Conservation (phyloP, 2,797 vertebrate species). For the Thamnophis elegans region DNA sequence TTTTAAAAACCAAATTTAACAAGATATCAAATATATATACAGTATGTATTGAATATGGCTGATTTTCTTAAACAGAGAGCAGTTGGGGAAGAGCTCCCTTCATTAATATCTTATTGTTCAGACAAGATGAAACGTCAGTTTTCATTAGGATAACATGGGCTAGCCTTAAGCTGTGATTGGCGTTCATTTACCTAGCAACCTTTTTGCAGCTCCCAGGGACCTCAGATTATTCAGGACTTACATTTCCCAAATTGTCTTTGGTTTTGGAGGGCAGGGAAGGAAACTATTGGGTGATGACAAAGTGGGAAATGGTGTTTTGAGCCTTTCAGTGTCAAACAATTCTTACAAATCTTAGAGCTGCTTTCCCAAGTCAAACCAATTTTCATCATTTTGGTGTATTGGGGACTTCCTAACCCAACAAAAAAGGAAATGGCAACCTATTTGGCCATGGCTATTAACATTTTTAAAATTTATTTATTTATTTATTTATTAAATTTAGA, state of each 20-base stretch:
- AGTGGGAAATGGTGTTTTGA: not conserved
- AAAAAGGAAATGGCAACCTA: not conserved
- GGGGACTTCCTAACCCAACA: not conserved
- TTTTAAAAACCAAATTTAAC: not conserved
- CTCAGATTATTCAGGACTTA: not conserved
- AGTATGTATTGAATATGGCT: not conserved
- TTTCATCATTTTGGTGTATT: not conserved
- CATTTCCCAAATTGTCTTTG: not conserved
- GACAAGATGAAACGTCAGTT: not conserved
- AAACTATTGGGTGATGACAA: not conserved
- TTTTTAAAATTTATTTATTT: not conserved
- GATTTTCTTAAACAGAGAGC: not conserved
- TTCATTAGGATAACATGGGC: not conserved
- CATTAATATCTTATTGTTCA: not conserved
- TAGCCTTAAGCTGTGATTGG: not conserved
- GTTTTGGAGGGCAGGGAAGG: not conserved
- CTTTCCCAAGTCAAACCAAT: not conserved
- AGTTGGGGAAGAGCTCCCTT: not conserved
- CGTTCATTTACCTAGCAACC: not conserved
- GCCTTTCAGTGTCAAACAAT: not conserved
- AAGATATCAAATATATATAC: not conserved
- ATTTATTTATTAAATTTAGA: too few relatives aligned
- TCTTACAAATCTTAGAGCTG: not conserved
- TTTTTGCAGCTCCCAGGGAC: not conserved
- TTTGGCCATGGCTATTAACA: not conserved